A percentile compares a stretch with the other conserved stretches of the same genome.
Conservation (phyloP, 2,113 vertebrate species). For the Solea senegalensis region DNA sequence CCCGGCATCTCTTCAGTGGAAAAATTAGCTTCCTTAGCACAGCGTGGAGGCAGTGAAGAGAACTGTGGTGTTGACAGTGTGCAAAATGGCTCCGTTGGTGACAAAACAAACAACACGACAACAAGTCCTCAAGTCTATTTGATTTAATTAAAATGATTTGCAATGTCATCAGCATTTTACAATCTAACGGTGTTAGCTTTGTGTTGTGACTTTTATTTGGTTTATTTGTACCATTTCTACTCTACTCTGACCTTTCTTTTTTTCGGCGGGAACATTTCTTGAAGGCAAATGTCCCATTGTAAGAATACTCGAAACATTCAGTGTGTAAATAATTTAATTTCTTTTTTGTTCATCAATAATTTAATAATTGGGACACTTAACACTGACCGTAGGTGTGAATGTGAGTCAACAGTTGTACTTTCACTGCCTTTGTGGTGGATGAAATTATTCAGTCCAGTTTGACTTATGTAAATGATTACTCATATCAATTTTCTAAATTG, state of each 20-base stretch:
- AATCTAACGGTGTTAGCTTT: neutral
- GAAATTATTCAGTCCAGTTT: too few relatives aligned
- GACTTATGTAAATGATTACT: neutral
- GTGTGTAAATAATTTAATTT: too few relatives aligned
- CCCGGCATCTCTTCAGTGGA: neutral
- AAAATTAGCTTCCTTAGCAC: neutral
- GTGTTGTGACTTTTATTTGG: constrained; percentile 4
- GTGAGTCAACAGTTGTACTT: too few relatives aligned
- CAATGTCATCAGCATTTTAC: too few relatives aligned
- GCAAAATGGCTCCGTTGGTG: neutral
- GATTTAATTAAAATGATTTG: neutral
- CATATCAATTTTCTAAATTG: neutral
- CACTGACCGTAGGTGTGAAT: too few relatives aligned
- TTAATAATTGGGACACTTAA: too few relatives aligned
- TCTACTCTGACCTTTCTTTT: neutral
- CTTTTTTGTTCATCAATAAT: neutral
- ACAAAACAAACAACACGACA: neutral
- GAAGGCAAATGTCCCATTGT: constrained; percentile 3
- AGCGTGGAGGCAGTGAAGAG: neutral
- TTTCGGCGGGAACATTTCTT: neutral
- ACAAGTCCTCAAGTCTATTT: neutral
- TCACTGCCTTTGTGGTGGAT: too few relatives aligned
- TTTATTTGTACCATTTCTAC: neutral
- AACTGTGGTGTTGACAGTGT: neutral
- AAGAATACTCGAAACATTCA: neutral